Evolutionary conservation across 2,888 invertebrate genomes (phyloP).

Genomic region (Asteroscopus sphinx): DNA sequence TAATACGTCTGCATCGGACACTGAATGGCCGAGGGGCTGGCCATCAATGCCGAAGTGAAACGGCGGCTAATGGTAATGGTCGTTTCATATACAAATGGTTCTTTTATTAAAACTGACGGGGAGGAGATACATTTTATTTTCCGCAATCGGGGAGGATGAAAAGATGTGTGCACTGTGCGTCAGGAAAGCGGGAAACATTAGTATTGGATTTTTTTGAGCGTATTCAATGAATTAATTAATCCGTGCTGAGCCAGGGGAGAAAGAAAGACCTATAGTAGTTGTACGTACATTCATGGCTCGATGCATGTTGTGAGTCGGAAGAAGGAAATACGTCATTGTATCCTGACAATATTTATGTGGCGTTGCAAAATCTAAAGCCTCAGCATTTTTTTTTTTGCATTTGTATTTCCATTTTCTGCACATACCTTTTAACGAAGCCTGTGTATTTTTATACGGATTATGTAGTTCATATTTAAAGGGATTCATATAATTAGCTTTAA

Average conservation of each 20-base stretch:
- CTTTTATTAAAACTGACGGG: slow-evolving; percentile 58
- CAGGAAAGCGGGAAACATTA: slow-evolving; percentile 50
- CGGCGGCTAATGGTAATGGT: slow-evolving; percentile 63
- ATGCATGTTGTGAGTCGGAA: slow-evolving; percentile 12
- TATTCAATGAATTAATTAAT: slow-evolving; percentile 54
- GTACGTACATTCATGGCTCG: slow-evolving; percentile 8
- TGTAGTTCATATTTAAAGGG: too few relatives aligned
- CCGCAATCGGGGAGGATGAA: slow-evolving; percentile 53
- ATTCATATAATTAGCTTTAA: too few relatives aligned
- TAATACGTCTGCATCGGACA: slow-evolving; percentile 57
- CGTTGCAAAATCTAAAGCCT: slow-evolving; percentile 5
- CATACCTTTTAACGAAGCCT: too few relatives aligned
- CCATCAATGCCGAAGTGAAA: slow-evolving; percentile 57
- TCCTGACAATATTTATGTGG: slow-evolving; percentile 36
- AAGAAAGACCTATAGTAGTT: slow-evolving; percentile 10
- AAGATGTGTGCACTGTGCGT: slow-evolving; percentile 48
- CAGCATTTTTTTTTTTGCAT: slow-evolving; percentile 4
- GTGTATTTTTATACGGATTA: too few relatives aligned
- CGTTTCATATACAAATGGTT: slow-evolving; percentile 64
- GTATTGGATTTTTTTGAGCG: slow-evolving; percentile 49
- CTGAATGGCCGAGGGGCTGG: slow-evolving; percentile 58
- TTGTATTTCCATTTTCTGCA: neutral
- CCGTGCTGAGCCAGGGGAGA: slow-evolving; percentile 31
- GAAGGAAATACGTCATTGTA: slow-evolving; percentile 31
- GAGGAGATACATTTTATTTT: slow-evolving; percentile 55